These are phyloP conservation scores for Morinoia aosen DNA, from an alignment of 2,888 invertebrate genomes.

Conservation along the genomic window DNA sequence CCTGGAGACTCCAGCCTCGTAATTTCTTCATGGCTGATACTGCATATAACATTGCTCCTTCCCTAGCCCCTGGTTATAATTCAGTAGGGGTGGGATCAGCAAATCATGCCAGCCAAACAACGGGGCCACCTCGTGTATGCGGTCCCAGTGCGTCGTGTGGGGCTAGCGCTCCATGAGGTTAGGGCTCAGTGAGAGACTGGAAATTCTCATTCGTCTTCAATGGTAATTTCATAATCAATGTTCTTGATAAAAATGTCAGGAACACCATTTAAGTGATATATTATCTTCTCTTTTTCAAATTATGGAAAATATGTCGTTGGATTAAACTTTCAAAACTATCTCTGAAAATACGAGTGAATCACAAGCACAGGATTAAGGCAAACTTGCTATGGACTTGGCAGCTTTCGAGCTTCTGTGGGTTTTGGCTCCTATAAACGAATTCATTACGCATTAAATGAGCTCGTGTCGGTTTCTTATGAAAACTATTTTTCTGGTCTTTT, in stretches of 20 bases:
- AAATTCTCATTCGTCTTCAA: too few species aligned
- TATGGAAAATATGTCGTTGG: not conserved
- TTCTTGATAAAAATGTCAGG: not conserved
- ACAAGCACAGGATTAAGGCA: not conserved
- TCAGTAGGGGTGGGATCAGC: too few species aligned
- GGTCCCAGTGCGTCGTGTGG: too few species aligned
- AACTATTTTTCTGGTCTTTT: not conserved
- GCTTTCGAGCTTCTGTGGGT: not conserved
- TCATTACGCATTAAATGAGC: not conserved
- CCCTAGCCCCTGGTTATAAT: too few species aligned
- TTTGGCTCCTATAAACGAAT: not conserved
- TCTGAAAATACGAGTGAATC: not conserved
- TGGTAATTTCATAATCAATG: not conserved
- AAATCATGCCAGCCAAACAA: too few species aligned
- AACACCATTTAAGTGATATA: not conserved
- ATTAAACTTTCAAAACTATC: not conserved
- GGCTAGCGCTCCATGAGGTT: not conserved
- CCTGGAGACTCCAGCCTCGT: not conserved
- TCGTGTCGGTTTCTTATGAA: not conserved
- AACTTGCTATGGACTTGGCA: not conserved
- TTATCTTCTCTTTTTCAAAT: not conserved
- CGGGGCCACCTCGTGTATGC: too few species aligned
- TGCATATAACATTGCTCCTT: too few species aligned
- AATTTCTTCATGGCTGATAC: too few species aligned
- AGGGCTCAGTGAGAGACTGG: too few species aligned